These are phyloP conservation scores for Momotus momota DNA, from an alignment of 2,797 vertebrate species.

Conservation along the genomic window DNA sequence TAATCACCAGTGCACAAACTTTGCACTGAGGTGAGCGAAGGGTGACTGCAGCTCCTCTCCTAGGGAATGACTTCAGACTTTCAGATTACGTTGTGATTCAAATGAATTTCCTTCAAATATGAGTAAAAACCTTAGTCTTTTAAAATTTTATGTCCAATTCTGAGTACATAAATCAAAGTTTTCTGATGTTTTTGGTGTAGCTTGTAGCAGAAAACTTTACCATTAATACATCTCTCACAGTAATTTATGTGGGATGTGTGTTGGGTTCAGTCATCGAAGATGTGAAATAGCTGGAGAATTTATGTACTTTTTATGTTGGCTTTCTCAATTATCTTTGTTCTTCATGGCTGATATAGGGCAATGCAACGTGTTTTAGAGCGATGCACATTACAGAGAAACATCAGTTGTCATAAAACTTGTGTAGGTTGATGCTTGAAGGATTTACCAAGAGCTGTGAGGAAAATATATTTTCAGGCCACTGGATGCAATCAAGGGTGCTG, in stretches of 20 bases:
- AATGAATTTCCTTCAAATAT: neutral
- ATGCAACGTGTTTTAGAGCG: neutral
- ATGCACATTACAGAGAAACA: neutral
- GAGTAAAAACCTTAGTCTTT: neutral
- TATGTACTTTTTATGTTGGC: neutral
- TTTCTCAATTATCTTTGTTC: constrained; percentile 3
- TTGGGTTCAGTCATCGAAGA: neutral
- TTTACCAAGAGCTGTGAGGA: neutral
- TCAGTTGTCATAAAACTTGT: neutral
- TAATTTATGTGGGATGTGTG: neutral
- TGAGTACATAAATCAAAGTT: neutral
- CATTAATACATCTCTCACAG: neutral
- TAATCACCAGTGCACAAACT: neutral
- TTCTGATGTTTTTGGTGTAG: neutral
- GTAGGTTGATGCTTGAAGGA: neutral
- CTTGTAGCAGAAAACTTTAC: neutral
- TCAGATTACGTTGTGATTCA: neutral
- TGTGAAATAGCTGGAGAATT: neutral
- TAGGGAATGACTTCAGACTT: neutral
- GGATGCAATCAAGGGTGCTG: neutral
- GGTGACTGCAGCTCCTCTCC: neutral
- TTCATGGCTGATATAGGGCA: neutral
- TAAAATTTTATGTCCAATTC: neutral
- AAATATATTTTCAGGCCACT: constrained; percentile 22
- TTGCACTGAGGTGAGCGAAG: neutral